A percentile compares a stretch with the other conserved stretches of the same genome.
phyloP scores from a whole-genome alignment of 2,113 vertebrate genomes.

The Oncorhynchus kisutch region DNA sequence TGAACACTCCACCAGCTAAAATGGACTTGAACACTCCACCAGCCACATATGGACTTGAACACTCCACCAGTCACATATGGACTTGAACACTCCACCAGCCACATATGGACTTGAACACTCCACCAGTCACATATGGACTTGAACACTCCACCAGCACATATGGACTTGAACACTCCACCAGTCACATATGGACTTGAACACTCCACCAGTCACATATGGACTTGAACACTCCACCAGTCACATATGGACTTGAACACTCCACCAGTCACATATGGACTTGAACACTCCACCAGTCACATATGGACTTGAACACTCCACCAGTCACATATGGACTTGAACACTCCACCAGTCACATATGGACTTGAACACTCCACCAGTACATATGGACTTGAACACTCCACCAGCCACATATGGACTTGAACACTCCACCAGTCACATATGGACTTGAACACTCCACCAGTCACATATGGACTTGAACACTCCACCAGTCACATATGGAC shows the following conservation, averaged over 20 bases:
- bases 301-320: constrained; percentile 30
- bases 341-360: constrained; percentile 36
- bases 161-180: constrained; percentile 29
- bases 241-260: constrained; percentile 39
- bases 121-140: constrained; percentile 41
- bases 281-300: constrained; percentile 42
- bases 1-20: constrained; percentile 42
- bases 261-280: constrained; percentile 32
- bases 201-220: constrained; percentile 34
- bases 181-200: constrained; percentile 42
- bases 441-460: constrained; percentile 31
- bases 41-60: constrained; percentile 37
- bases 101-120: constrained; percentile 32
- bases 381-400: constrained; percentile 27
- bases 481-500: constrained; percentile 32
- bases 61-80: constrained; percentile 37
- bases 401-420: constrained; percentile 42
- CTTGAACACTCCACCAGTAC: constrained; percentile 42
- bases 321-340: constrained; percentile 38
- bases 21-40: constrained; percentile 31
- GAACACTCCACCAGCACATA: constrained; percentile 32
- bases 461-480: constrained; percentile 42
- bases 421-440: constrained; percentile 32
- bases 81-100: constrained; percentile 39
- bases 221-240: constrained; percentile 37